phyloP scores from a whole-genome alignment of 2,888 invertebrate genomes.

The Nephrotoma guestfalica region DNA sequence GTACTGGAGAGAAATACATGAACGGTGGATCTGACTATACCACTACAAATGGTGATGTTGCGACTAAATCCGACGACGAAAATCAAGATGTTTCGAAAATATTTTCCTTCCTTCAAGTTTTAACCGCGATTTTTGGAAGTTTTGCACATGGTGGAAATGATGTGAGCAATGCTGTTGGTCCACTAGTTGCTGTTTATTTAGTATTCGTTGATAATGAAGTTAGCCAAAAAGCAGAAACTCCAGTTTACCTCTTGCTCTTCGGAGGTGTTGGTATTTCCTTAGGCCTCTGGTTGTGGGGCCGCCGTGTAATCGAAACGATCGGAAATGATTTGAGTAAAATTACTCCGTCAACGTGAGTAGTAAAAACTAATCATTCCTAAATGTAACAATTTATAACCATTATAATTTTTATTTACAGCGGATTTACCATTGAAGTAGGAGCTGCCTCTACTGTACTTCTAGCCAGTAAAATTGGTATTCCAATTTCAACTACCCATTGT shows the following conservation, averaged over 20 bases:
- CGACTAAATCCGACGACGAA: slow-evolving; percentile 30
- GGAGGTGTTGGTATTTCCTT: slow-evolving; percentile 93
- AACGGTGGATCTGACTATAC: slow-evolving; percentile 40
- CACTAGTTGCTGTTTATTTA: slow-evolving; percentile 86
- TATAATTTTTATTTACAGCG: slow-evolving; percentile 37
- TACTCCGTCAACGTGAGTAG: slow-evolving; percentile 81
- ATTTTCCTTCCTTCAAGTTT: slow-evolving; percentile 89
- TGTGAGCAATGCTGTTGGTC: slow-evolving; percentile 97
- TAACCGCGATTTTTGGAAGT: slow-evolving; percentile 95
- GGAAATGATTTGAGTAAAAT: slow-evolving; percentile 95
- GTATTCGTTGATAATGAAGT: slow-evolving; percentile 76
- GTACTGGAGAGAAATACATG: slow-evolving; percentile 45
- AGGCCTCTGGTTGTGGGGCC: slow-evolving; percentile 93
- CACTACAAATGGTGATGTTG: slow-evolving; percentile 53
- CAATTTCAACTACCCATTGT: slow-evolving; percentile 96
- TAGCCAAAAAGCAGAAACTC: slow-evolving; percentile 72
- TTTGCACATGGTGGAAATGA: slow-evolving; percentile 99
- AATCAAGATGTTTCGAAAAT: slow-evolving; percentile 32
- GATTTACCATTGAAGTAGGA: slow-evolving; percentile 92
- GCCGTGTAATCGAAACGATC: slow-evolving; percentile 90
- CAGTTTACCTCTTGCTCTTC: slow-evolving; percentile 79
- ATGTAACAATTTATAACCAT: neutral
- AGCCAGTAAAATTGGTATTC: slow-evolving; percentile 92
- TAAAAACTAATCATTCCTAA: neutral
- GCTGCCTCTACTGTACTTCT: slow-evolving; percentile 91